These are phyloP conservation scores for Micromys minutus DNA, from an alignment of 2,113 vertebrate species.

Conservation along the genomic window DNA sequence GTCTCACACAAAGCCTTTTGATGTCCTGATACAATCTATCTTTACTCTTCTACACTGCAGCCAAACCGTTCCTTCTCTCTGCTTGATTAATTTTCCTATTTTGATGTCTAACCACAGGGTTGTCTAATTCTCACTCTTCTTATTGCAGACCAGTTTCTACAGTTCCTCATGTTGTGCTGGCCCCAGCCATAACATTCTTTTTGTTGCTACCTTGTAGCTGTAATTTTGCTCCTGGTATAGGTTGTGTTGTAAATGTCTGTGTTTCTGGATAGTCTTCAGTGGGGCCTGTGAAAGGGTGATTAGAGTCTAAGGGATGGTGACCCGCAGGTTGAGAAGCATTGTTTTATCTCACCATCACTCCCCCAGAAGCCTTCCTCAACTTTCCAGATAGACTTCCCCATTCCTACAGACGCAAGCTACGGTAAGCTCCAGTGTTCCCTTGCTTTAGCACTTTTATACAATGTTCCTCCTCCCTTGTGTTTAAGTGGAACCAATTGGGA, in stretches of 20 bases:
- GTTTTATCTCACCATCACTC: neutral
- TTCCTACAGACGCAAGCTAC: neutral
- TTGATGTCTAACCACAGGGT: neutral
- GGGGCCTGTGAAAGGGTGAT: neutral
- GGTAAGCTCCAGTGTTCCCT: neutral
- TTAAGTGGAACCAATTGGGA: neutral
- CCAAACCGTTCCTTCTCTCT: slow-evolving; percentile 13
- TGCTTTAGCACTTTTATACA: neutral
- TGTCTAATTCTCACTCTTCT: neutral
- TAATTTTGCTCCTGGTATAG: neutral
- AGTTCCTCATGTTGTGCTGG: neutral
- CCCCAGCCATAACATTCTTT: neutral
- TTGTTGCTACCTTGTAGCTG: neutral
- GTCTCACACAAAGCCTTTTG: neutral
- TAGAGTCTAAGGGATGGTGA: neutral
- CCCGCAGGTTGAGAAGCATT: neutral
- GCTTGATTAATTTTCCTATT: neutral
- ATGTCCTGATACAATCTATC: neutral
- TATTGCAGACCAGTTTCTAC: neutral
- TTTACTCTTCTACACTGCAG: neutral
- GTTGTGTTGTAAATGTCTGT: neutral
- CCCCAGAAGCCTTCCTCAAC: neutral
- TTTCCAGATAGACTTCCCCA: neutral
- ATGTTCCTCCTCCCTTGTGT: neutral
- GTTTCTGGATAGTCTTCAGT: neutral